A percentile compares a stretch with the other conserved stretches of the same genome.
phyloP scores from a whole-genome alignment of 2,888 invertebrate species.

The Plutella xylostella region DNA sequence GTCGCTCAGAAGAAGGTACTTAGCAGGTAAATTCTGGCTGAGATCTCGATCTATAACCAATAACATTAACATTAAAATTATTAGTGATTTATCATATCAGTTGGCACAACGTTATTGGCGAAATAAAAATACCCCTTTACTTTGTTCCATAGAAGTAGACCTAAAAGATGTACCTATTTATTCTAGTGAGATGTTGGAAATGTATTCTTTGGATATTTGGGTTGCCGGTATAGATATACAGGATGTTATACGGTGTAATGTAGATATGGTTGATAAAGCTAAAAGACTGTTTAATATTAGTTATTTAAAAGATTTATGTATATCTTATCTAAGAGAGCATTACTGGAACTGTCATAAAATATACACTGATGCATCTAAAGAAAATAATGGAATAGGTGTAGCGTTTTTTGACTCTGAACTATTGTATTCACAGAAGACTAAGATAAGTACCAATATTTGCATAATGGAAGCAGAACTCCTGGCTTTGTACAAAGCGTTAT shows the following conservation, averaged over 20 bases:
- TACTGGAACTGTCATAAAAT: background rate
- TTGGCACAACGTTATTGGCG: background rate
- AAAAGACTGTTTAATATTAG: background rate
- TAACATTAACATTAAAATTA: background rate
- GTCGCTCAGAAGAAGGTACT: background rate
- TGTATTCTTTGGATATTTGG: background rate
- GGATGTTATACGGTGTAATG: background rate
- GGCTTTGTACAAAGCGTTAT: background rate
- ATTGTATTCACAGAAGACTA: background rate
- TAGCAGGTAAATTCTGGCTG: constrained; percentile 5
- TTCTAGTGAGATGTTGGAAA: background rate
- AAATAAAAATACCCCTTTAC: background rate
- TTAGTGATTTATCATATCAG: too few relatives aligned
- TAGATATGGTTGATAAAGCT: background rate
- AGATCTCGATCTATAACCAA: background rate
- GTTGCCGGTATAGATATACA: background rate
- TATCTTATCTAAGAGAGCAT: background rate
- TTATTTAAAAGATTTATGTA: background rate
- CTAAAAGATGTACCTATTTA: background rate
- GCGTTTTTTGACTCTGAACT: background rate
- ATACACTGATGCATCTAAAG: constrained; percentile 2
- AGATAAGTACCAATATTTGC: background rate
- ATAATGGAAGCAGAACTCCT: background rate
- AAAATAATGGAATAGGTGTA: background rate
- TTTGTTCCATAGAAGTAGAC: background rate